Evolutionary conservation across 2,888 invertebrate genomes (phyloP).

Genomic region (Sipha maydis): DNA sequence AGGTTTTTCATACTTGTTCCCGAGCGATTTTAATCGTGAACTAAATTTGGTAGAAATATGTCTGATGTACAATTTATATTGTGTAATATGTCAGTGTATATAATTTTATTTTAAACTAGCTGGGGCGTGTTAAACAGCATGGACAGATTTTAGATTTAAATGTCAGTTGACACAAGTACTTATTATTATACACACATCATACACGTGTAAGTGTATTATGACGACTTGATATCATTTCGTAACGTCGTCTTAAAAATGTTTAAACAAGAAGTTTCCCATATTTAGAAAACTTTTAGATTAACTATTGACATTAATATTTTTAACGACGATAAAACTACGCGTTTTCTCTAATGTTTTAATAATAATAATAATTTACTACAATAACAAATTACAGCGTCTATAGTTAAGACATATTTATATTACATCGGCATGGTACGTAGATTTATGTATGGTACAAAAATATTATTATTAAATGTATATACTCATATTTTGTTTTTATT

Average conservation of each 20-base stretch:
- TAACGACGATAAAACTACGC: not conserved
- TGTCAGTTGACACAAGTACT: not conserved
- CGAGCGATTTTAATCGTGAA: not conserved
- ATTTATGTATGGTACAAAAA: too few relatives aligned
- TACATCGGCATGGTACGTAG: too few relatives aligned
- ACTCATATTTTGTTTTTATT: too few relatives aligned
- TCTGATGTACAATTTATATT: not conserved
- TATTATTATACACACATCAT: not conserved
- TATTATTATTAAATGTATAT: too few relatives aligned
- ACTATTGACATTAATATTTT: not conserved
- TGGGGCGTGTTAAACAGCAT: not conserved
- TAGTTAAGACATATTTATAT: too few relatives aligned
- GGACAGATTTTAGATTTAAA: slow-evolving; percentile 30
- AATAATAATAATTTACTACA: not conserved
- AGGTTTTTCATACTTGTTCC: not conserved
- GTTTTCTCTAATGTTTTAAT: not conserved
- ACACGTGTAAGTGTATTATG: not conserved
- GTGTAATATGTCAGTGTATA: too few relatives aligned
- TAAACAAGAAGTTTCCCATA: not conserved
- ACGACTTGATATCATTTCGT: not conserved
- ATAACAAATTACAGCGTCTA: too few relatives aligned
- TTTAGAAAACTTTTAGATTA: not conserved
- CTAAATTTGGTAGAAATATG: slow-evolving; percentile 1
- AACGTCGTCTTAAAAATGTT: not conserved
- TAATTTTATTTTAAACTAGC: too few relatives aligned